Evolutionary conservation across 2,113 vertebrate genomes (phyloP).

Genomic region (Electrona antarctica): DNA sequence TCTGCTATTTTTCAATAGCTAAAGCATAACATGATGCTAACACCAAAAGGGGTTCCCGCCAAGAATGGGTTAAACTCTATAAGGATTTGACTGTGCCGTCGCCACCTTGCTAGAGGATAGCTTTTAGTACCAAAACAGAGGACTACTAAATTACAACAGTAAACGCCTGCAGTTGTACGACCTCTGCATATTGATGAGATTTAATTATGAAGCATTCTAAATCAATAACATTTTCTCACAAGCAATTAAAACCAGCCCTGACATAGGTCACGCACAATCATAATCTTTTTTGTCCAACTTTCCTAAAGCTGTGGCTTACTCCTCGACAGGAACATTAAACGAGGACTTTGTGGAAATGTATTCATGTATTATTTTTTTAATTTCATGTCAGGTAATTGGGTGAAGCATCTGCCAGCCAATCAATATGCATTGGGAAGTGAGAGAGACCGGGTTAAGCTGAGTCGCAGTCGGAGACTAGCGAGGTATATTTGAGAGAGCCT

Average conservation of each 20-base stretch:
- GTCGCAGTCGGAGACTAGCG: conserved; percentile 25
- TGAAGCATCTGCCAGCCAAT: conserved; percentile 34
- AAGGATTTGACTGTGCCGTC: too few relatives aligned
- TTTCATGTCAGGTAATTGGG: conserved; percentile 42
- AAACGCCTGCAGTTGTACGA: conserved; percentile 1
- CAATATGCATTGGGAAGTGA: conserved; percentile 27
- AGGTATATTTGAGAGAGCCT: conserved; percentile 38
- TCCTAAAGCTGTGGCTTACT: neutral
- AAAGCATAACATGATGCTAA: too few relatives aligned
- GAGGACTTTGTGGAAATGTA: conserved; percentile 12
- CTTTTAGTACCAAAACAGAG: too few relatives aligned
- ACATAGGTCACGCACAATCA: neutral
- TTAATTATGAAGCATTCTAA: conserved; percentile 16
- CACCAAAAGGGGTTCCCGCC: too few relatives aligned
- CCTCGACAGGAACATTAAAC: neutral
- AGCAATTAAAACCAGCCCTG: neutral
- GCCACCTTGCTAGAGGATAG: too few relatives aligned
- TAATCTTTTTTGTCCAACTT: neutral
- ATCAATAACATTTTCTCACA: conserved; percentile 4
- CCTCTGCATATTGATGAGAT: neutral
- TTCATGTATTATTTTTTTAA: conserved; percentile 25
- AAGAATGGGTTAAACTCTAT: too few relatives aligned
- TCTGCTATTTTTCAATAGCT: too few relatives aligned
- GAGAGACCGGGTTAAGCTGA: conserved; percentile 11
- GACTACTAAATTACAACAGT: neutral